Evolutionary conservation across 2,888 invertebrate genomes (phyloP), one percentile per base, ranked within the genome.

Genomic region (Zygothrica quintamaculata): DNA sequence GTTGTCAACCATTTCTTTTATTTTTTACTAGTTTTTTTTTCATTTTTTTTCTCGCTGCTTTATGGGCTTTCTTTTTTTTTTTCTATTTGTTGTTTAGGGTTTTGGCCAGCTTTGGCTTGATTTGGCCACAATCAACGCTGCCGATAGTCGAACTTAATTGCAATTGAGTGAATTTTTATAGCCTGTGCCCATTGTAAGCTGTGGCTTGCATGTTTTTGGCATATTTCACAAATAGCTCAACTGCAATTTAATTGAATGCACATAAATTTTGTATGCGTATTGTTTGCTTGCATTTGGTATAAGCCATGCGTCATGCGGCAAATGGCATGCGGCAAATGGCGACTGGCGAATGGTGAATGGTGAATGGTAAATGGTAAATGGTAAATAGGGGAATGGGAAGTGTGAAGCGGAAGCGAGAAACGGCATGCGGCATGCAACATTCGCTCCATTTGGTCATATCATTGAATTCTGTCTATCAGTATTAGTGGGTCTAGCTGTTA

Each of bases 91-190:
- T n/a, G n/a, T 29, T 9, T 29, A 8, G 7, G 29, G 29, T 29
- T 29, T 29, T 22, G 18, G 18, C 42, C 18, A 43, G 31, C 33
- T 22, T 11, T 37, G 37, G 22, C 22, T 34, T 58, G 53, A 62
- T 57, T 60, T 36, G 51, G 53, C 56, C 60, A 57, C 57, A 66
- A 57, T 61, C 73, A 64, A 64, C 47, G 65, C 71, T 42, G 60
- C 61, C 69, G 81, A 73, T 77, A 69, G 80, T 33, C 74, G 40
- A 60, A 77, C 77, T 71, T 77, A 77, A 77, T 77, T 81, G 81
- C 77, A 46, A 67, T 71, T 77, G 78, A 77, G 77, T 77, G 77
- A 81, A 71, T 74, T 77, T 77, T 77, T 77, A 77, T 77, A 64
- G 74, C 66, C 81, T 18, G 57, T 37, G 60, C 51, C 62, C 55